Conservation (phyloP, 1,140 invertebrate species). For the Mycetomoellerius zeteki region DNA sequence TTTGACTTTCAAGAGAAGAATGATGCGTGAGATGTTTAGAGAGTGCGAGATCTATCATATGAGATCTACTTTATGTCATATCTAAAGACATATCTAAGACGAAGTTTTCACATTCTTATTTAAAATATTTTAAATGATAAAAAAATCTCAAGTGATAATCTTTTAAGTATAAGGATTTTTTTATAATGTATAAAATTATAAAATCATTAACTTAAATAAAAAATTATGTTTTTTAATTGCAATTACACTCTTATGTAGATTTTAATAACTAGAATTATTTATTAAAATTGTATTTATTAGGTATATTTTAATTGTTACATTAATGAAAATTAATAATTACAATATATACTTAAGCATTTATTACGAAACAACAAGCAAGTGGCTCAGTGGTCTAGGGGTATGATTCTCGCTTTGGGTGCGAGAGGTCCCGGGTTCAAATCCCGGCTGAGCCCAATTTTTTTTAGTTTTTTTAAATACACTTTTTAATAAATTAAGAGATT, state of each 20-base stretch:
- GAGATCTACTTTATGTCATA: background rate
- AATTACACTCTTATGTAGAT: background rate
- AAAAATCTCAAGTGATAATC: background rate
- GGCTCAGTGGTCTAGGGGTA: conserved; percentile 78
- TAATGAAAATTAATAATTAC: background rate
- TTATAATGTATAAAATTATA: background rate
- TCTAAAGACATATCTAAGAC: background rate
- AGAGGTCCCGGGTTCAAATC: conserved; percentile 97
- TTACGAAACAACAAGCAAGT: background rate
- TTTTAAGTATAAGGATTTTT: background rate
- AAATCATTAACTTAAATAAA: background rate
- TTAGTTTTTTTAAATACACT: background rate
- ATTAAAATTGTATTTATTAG: background rate
- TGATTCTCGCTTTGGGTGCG: conserved; percentile 91
- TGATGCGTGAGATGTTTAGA: background rate
- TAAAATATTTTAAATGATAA: conserved; percentile 1
- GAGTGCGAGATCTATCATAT: background rate
- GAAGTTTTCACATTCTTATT: background rate
- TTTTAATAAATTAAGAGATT: background rate
- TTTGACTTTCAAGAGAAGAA: background rate
- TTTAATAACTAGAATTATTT: background rate
- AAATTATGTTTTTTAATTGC: background rate
- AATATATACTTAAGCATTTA: background rate
- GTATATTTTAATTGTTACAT: background rate
- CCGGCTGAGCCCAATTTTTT: conserved; percentile 89